phyloP scores from a whole-genome alignment of 2,888 invertebrate genomes.

The Drosophila ezoana region DNA sequence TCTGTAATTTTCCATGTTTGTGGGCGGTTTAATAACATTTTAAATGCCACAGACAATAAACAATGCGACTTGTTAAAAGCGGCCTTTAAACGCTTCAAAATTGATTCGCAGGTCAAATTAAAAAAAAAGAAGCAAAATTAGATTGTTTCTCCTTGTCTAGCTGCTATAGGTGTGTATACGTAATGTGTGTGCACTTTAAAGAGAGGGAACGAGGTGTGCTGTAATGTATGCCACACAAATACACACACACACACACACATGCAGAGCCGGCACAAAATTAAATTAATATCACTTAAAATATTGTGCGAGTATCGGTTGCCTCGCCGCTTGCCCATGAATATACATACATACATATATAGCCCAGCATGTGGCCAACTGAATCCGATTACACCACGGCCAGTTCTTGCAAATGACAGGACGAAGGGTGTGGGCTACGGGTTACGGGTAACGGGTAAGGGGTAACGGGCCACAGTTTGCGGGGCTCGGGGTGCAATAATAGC shows the following conservation, averaged over 20 bases:
- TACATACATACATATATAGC: neutral
- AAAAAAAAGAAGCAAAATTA: neutral
- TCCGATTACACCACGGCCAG: constrained; percentile 37
- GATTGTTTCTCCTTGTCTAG: neutral
- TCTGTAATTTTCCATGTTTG: constrained; percentile 46
- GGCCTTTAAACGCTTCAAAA: constrained; percentile 7
- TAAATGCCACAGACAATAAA: constrained; percentile 59
- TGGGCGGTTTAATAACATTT: constrained; percentile 69
- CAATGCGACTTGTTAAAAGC: constrained; percentile 36
- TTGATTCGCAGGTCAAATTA: neutral
- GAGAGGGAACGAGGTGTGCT: constrained; percentile 21
- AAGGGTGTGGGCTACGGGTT: constrained; percentile 1
- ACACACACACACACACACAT: constrained; percentile 8
- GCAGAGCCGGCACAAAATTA: constrained; percentile 51
- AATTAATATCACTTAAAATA: constrained; percentile 77
- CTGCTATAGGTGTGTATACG: constrained; percentile 23
- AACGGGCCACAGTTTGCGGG: neutral
- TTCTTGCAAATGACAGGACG: constrained; percentile 24
- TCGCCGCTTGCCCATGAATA: constrained; percentile 13
- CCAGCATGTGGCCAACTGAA: constrained; percentile 34
- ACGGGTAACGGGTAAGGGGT: too few relatives aligned
- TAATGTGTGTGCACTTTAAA: constrained; percentile 2
- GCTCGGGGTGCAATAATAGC: constrained; percentile 57
- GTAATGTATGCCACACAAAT: constrained; percentile 34
- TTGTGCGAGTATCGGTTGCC: constrained; percentile 48